phyloP scores from a whole-genome alignment of 2,113 vertebrate species.

The Seriola rivoliana region DNA sequence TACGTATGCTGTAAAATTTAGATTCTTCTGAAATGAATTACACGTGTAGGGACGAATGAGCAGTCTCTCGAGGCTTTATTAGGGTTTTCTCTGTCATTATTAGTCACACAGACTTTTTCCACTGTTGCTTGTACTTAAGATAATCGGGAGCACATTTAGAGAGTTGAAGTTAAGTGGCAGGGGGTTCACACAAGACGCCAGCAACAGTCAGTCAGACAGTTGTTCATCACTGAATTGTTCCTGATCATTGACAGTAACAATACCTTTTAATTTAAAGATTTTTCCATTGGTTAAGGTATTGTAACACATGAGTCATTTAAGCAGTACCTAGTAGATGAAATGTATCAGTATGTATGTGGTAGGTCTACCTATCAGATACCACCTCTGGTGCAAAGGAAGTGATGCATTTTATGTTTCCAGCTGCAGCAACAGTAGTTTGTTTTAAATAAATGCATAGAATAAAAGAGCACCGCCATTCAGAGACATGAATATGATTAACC shows the following conservation, averaged over 20 bases:
- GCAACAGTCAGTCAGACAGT: not conserved
- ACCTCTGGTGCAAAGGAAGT: not conserved
- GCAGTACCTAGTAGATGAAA: not conserved
- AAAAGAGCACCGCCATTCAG: not conserved
- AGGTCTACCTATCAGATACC: not conserved
- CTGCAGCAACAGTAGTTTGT: not conserved
- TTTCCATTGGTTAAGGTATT: not conserved
- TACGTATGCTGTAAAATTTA: not conserved
- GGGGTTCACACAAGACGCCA: not conserved
- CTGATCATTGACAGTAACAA: not conserved
- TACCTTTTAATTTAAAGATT: not conserved
- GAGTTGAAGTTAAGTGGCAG: not conserved
- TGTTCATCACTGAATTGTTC: not conserved
- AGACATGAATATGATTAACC: not conserved
- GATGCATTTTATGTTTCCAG: conserved; percentile 11
- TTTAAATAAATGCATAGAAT: not conserved
- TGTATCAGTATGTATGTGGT: not conserved
- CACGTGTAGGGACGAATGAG: conserved; percentile 22
- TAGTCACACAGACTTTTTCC: conserved; percentile 1
- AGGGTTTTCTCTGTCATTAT: conserved; percentile 13
- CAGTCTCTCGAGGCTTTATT: conserved; percentile 18
- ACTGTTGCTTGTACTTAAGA: not conserved
- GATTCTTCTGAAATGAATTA: conserved; percentile 23
- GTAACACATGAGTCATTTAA: not conserved
- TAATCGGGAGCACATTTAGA: conserved; percentile 28